phyloP scores from a whole-genome alignment of 2,113 vertebrate genomes.

The Hirundichthys speculiger region DNA sequence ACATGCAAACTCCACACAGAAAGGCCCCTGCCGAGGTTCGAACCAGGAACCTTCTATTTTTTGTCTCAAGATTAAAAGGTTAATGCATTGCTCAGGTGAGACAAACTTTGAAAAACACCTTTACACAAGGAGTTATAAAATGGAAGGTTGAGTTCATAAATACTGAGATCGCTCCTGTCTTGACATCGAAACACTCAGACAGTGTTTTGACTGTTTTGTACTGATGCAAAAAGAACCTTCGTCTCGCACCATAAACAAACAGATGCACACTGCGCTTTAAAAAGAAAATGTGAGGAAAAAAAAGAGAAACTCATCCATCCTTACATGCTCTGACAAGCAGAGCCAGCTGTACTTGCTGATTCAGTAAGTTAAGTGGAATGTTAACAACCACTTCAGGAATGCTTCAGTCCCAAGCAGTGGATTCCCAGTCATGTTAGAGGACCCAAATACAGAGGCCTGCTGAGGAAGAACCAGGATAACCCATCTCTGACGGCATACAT shows the following conservation, averaged over 20 bases:
- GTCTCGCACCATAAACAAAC: constrained; percentile 42
- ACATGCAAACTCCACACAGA: too few species aligned
- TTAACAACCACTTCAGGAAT: constrained; percentile 77
- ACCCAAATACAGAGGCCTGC: constrained; percentile 47
- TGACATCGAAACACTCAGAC: constrained; percentile 45
- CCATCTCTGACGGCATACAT: constrained; percentile 11
- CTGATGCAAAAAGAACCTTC: constrained; percentile 26
- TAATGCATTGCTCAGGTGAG: too few species aligned
- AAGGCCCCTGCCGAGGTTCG: too few species aligned
- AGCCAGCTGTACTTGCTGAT: constrained; percentile 70
- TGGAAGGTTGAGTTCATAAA: constrained; percentile 63
- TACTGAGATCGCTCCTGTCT: constrained; percentile 56
- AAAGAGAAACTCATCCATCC: constrained; percentile 40
- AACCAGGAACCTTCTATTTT: too few species aligned
- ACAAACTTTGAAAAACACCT: too few species aligned
- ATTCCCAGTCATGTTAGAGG: constrained; percentile 54
- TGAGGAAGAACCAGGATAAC: constrained; percentile 38
- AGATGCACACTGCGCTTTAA: constrained; percentile 26
- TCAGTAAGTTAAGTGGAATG: constrained; percentile 69
- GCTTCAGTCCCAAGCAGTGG: constrained; percentile 54
- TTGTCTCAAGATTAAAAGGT: too few species aligned
- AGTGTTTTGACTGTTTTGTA: too few species aligned
- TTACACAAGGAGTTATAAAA: too few species aligned
- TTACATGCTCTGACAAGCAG: constrained; percentile 50
- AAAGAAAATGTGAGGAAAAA: background rate